These are phyloP conservation scores for Odobenus rosmarus DNA, from an alignment of 2,113 vertebrate genomes.

Conservation along the genomic window DNA sequence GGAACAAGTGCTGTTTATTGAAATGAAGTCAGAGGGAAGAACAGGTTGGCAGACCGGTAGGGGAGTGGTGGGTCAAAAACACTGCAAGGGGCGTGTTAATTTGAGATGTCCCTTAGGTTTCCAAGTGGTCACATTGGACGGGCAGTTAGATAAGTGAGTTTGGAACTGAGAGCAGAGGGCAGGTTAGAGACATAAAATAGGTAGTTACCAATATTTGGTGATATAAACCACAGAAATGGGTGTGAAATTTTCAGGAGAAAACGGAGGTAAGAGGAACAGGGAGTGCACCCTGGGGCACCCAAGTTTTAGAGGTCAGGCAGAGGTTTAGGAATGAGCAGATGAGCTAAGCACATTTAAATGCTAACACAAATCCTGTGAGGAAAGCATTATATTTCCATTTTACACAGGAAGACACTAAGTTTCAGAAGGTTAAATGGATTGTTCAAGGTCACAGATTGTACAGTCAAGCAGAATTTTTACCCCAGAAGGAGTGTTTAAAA, in stretches of 20 bases:
- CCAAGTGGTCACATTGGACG: background rate
- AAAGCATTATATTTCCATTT: background rate
- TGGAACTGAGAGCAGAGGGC: background rate
- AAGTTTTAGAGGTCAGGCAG: background rate
- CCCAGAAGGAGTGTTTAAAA: background rate
- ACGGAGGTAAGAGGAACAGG: background rate
- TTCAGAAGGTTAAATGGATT: background rate
- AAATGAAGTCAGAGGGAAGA: background rate
- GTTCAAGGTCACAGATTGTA: background rate
- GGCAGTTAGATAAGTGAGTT: background rate
- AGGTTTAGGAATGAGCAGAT: background rate
- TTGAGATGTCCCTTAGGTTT: background rate
- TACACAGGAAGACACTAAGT: background rate
- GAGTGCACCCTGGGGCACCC: background rate
- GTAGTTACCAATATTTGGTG: background rate
- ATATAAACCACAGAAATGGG: background rate
- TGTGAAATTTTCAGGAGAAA: background rate
- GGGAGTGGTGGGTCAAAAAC: background rate
- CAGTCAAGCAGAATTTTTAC: background rate
- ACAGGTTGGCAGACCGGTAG: background rate
- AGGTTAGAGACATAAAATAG: background rate
- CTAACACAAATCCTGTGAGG: background rate
- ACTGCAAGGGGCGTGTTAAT: background rate
- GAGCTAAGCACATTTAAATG: background rate
- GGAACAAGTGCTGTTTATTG: background rate